Base-by-base conservation (phyloP, 2,113 vertebrate genomes). In the Brachypodius melanocephalos region DNA sequence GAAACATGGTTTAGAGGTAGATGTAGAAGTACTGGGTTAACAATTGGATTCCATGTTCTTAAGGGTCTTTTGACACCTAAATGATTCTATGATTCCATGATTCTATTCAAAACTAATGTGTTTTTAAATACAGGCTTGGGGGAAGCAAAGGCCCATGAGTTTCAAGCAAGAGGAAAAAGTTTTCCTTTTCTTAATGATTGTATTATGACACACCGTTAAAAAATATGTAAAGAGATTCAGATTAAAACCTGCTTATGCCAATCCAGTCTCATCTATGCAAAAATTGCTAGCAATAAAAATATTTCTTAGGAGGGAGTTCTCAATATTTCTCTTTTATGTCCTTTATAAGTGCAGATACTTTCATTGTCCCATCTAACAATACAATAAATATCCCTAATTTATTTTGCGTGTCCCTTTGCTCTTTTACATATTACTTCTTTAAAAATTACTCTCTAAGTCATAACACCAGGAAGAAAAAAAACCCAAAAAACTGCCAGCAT, bases 281-380 rank as follows among this genome's bases (percentile, higher is more conserved):
- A 94, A 95, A 82, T 76, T 95, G 13, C 29, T 88, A 63, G 74
- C 22, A 95, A 95, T 95, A 90, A 92, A 78, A 89, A 32, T 72
- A 88, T 86, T 66, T 93, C 19, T 43, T 82, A 67, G 49, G 46
- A 73, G 7, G 17, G 17, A 93, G 5, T 10, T 87, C 31, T 76
- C 57, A 82, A 48, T 94, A 85, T 90, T 93, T 82, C 72, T 89
- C 68, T 75, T 96, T 92, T 85, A 85, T 88, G 20, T 38, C 12
- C 20, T 68, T n/a, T 72, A 0, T 85, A 82, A 92, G 8, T n/a
- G 52, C 88, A 85, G 40, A 32, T 52, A 59, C 13, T 94, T 89
- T 72, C 42, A 51, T 71, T 11, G 1, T 42, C 51, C 20, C 7
- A 48, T 45, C 48, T 48, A 42, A 82, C 51, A 71, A 80, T 29